phyloP scores from a whole-genome alignment of 2,797 vertebrate genomes.

The Lepus townsendii region DNA sequence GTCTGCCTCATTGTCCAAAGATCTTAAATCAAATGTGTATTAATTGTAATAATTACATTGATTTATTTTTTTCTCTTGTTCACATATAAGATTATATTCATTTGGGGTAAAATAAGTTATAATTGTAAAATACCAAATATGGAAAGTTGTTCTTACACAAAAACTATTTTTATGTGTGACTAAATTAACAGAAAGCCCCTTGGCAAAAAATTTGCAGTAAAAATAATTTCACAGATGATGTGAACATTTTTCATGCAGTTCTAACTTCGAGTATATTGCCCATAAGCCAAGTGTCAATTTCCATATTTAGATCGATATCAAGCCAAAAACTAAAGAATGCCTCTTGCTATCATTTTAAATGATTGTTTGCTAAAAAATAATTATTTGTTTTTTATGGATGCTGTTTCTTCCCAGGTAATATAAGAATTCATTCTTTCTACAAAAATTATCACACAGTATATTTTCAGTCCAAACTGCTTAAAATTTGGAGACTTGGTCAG shows the following conservation, averaged over 20 bases:
- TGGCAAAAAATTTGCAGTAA: conserved; percentile 56
- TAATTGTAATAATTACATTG: neutral
- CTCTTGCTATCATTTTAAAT: conserved; percentile 22
- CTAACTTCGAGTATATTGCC: conserved; percentile 43
- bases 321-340: conserved; percentile 34
- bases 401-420: conserved; percentile 3
- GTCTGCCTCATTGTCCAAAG: conserved; percentile 51
- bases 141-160: conserved; percentile 53
- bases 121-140: conserved; percentile 67
- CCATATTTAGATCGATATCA: neutral
- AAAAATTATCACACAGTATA: conserved; percentile 25
- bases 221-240: conserved; percentile 67
- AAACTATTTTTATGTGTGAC: conserved; percentile 66
- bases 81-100: conserved; percentile 27
- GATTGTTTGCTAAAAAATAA: neutral
- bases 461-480: conserved; percentile 23
- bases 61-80: conserved; percentile 42
- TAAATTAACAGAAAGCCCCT: conserved; percentile 66
- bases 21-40: conserved; percentile 58
- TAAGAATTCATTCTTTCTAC: conserved; percentile 49
- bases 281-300: conserved; percentile 52
- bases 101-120: conserved; percentile 4
- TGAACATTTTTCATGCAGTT: conserved; percentile 38
- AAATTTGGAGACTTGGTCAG: conserved; percentile 44
- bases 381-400: neutral